A percentile compares a stretch with the other conserved stretches of the same genome.
Evolutionary conservation across 2,888 invertebrate species (phyloP).

Genomic region (Quadriops clusia): DNA sequence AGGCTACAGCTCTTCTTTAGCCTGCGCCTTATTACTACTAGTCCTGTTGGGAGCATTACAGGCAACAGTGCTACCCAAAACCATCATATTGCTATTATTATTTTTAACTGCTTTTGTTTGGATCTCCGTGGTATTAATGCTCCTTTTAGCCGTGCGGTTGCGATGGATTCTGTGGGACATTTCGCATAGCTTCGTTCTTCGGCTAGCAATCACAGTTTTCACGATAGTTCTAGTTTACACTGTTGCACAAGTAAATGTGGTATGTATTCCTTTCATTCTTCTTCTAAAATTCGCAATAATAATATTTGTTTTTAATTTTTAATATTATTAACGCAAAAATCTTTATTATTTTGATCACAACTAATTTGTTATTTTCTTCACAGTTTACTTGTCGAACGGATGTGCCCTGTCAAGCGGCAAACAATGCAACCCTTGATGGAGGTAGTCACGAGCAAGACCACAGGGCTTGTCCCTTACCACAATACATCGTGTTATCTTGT

Average conservation of each 20-base stretch:
- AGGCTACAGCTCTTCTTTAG: constrained; percentile 72
- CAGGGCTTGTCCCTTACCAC: constrained; percentile 71
- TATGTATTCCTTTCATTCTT: constrained; percentile 51
- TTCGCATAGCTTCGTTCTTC: constrained; percentile 67
- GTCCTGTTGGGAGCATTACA: constrained; percentile 68
- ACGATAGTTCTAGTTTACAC: constrained; percentile 79
- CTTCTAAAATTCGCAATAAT: constrained; percentile 1
- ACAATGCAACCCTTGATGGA: constrained; percentile 41
- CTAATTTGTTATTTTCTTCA: constrained; percentile 20
- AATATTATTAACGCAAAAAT: constrained; percentile 3
- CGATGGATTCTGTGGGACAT: constrained; percentile 80
- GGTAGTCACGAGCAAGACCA: constrained; percentile 44
- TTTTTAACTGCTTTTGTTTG: constrained; percentile 85
- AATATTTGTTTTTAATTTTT: constrained; percentile 9
- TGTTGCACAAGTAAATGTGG: constrained; percentile 87
- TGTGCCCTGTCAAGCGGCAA: constrained; percentile 38
- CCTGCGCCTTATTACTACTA: constrained; percentile 63
- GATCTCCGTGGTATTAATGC: constrained; percentile 76
- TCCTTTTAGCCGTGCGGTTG: constrained; percentile 70
- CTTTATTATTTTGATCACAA: constrained; percentile 1
- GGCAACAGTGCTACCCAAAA: constrained; percentile 70
- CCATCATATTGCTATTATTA: constrained; percentile 68
- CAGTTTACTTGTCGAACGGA: constrained; percentile 54
- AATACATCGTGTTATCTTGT: constrained; percentile 78
- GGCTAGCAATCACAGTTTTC: constrained; percentile 77